Evolutionary conservation across 2,113 vertebrate genomes (phyloP), one percentile per base, ranked within the genome.

Genomic region (Paraplagusia blochii): DNA sequence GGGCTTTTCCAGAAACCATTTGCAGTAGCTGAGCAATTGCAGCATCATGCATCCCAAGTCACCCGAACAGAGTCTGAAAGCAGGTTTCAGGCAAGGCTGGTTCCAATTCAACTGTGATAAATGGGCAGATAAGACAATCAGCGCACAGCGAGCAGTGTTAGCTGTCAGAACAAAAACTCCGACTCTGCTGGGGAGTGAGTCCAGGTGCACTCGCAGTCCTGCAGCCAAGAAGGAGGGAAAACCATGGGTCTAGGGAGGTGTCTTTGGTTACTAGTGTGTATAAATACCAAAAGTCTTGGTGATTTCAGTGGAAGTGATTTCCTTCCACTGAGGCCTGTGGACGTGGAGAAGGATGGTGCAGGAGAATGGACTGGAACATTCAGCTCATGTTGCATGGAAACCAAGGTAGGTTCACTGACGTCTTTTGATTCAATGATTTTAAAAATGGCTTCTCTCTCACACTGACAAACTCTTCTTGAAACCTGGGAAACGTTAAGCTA

Each of bases 101-200:
- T 95, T 97, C 95, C 96, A 98, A 98, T 93, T 98, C 97, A 99
- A 94, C 96, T 99, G 97, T 99, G 94, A 98, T 96, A 99, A 98
- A 99, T 98, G 94, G 94, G 93, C 95, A 97, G 95, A 98, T 98
- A 97, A 98, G 94, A 95, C 95, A 95, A 96, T 96, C 94, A 95
- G 94, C 90, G 93, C 92, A 91, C 93, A 91, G 92, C 90, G 72
- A 58, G 74, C 82, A 77, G 75, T 54, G 64, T 67, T 79, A 77
- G 74, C 84, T 85, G 79, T 81, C 79, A 80, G 82, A 69, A 55
- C 49, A 14, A 63, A 29, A 29, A 29, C 22, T 29, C 22, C 22
- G 22, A 38, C 77, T 82, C 73, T 73, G 51, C 65, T 69, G 54
- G 48, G 58, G 63, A 79, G 68, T 72, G 63, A 79, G 68, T 72